Conservation (phyloP, 92 coral and sea anemone genomes). For the Galaxea fascicularis region DNA sequence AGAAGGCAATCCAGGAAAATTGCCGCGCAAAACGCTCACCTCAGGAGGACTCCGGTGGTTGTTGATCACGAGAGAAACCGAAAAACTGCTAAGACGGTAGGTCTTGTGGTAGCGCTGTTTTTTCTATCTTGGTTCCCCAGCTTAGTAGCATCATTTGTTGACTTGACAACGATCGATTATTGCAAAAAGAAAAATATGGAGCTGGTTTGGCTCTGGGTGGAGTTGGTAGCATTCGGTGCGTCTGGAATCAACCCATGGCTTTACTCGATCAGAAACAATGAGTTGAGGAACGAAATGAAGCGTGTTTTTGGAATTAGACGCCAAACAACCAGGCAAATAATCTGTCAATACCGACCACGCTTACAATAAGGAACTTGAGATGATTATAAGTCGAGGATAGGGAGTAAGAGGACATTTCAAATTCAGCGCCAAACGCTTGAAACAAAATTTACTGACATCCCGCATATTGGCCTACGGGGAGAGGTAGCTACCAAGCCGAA, state of each 20-base stretch:
- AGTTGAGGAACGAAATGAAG: conserved; percentile 17
- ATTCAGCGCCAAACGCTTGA: no score
- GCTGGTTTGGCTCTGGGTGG: conserved; percentile 49
- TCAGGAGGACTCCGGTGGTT: not conserved
- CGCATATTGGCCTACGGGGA: no score
- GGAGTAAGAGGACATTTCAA: not conserved
- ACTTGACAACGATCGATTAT: conserved; percentile 2
- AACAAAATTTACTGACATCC: no score
- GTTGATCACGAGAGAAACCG: conserved; percentile 21
- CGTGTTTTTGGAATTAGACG: conserved; percentile 19
- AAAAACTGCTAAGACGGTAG: conserved; percentile 33
- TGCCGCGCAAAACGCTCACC: not conserved
- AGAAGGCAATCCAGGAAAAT: conserved; percentile 25
- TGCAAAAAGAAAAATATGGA: conserved; percentile 31
- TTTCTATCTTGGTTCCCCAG: conserved; percentile 47
- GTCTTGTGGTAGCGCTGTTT: conserved; percentile 31
- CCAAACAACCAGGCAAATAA: not conserved
- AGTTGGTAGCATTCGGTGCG: conserved; percentile 37
- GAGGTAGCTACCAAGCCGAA: no score
- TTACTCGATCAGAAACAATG: conserved; percentile 38
- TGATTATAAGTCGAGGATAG: not conserved
- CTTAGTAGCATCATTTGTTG: conserved; percentile 26
- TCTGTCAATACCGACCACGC: not conserved
- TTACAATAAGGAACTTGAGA: not conserved
- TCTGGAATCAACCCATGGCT: conserved; percentile 57